These are phyloP conservation scores for Linnaemya vulpina DNA, from an alignment of 2,888 invertebrate species.

Conservation along the genomic window DNA sequence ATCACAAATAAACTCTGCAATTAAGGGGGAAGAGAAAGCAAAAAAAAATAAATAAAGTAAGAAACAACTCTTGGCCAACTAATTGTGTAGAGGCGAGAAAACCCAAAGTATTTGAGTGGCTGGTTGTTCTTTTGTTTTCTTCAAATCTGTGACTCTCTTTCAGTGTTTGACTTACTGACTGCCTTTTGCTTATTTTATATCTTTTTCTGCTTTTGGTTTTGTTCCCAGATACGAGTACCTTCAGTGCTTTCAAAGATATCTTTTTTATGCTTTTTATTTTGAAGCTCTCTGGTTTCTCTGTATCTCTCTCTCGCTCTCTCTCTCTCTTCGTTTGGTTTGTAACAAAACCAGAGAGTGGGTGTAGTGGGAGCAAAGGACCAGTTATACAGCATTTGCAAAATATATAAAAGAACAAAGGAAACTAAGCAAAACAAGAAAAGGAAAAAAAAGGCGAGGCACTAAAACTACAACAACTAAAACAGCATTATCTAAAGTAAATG, in stretches of 20 bases:
- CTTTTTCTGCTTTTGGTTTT: conserved; percentile 1
- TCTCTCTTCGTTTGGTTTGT: background rate
- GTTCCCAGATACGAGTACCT: background rate
- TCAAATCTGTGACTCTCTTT: conserved; percentile 47
- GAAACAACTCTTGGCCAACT: conserved; percentile 45
- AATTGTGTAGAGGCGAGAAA: conserved; percentile 60
- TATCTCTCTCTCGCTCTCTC: too few species aligned
- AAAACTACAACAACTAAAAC: conserved; percentile 47
- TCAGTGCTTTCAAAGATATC: background rate
- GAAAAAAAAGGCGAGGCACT: conserved; percentile 56
- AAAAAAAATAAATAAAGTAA: too few species aligned
- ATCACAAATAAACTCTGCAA: conserved; percentile 44
- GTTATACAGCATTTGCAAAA: background rate
- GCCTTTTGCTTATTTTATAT: conserved; percentile 38
- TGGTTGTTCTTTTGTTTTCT: conserved; percentile 40
- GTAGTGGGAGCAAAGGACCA: conserved; percentile 52
- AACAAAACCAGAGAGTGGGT: conserved; percentile 29
- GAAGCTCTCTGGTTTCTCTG: too few species aligned
- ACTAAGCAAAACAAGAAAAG: conserved; percentile 17
- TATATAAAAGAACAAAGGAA: conserved; percentile 42
- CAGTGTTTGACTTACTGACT: conserved; percentile 69
- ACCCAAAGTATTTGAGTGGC: conserved; percentile 5
- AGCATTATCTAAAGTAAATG: conserved; percentile 45
- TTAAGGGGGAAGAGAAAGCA: conserved; percentile 4
- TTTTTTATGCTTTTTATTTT: background rate